Evolutionary conservation across 1,140 invertebrate species (phyloP), one percentile per base, ranked within the genome.

Genomic region (Onthophagus taurus): DNA sequence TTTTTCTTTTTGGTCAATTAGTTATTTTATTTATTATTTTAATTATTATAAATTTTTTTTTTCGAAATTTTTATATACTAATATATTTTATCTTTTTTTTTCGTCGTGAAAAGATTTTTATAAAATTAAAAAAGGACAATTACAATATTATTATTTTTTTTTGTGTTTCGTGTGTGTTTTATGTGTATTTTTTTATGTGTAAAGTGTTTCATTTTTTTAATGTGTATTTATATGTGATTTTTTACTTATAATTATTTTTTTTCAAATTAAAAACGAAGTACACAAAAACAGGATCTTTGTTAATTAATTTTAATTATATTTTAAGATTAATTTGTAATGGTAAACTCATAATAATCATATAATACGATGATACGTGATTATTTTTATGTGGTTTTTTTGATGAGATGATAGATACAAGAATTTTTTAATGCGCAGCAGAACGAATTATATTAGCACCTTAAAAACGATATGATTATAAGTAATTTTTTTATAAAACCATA

Each of bases 61-160:
- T n/a, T n/a, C n/a, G n/a, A n/a, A n/a, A n/a, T n/a, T n/a, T n/a
- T n/a, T n/a, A n/a, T n/a, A n/a, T n/a, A n/a, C n/a, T n/a, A n/a
- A n/a, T n/a, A n/a, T n/a, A n/a, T n/a, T n/a, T n/a, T n/a, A n/a
- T n/a, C n/a, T n/a, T n/a, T n/a, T n/a, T n/a, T n/a, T n/a, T n/a
- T n/a, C n/a, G n/a, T n/a, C 34, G 45, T 47, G 37, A 50, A 34
- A 53, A 47, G 34, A 48, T 45, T 33, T 45, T 36, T 43, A 48
- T 41, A 45, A 53, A 53, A 47, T 47, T 44, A 50, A 47, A 50
- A 45, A 44, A 41, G 19, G 43, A 46, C 23, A 45, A 6, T 7
- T 13, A 33, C n/a, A n/a, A n/a, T n/a, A n/a, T n/a, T n/a, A n/a
- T n/a, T n/a, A n/a, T n/a, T n/a, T n/a, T n/a, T n/a, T n/a, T 33